Base-by-base conservation (phyloP, 2,797 vertebrate species). In the Poecile montanus region DNA sequence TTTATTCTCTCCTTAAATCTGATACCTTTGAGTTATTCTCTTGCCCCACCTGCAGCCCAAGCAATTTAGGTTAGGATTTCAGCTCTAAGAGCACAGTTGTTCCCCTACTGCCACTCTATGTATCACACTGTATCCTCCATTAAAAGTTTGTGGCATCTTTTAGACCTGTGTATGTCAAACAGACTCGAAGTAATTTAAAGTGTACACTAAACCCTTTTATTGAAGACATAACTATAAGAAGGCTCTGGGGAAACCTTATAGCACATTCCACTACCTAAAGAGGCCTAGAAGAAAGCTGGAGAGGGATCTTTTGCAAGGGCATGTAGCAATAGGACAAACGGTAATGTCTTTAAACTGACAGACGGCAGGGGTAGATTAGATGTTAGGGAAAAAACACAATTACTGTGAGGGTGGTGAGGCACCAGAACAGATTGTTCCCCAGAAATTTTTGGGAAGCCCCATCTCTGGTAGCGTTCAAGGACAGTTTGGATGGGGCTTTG, bases 171-270 rank as follows among this genome's bases (percentile, higher is more conserved):
- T 34, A 32, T 36, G 34, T 74, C 75, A 92, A 67, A 84, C 3
- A 84, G 62, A 57, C 45, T 79, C 77, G 34, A 87, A 87, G 77
- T 74, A 91, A 87, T 45, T 48, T 56, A 38, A 70, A 89, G 36
- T 74, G 48, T 67, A 74, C 54, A n/a, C 16, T 27, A 51, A 76
- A 77, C n/a, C 57, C 47, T 87, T 91, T 91, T 83, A 85, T 91
- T 80, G 47, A 77, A 82, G 42, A 34, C 8, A 26, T 36, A 67
- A 48, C 70, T 85, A 67, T 67, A 79, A 83, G 18, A 48, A 68
- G 34, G 38, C 14, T 83, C 51, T 77, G n/a, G 17, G 21, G 29
- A 45, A 71, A 71, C 44, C 26, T n/a, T 71, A 30, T 8, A n/a
- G 25, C 20, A 45, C 58, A 10, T 45, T 65, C 20, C 17, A 45